Evolutionary conservation across 2,888 invertebrate genomes (phyloP).

Genomic region (Agelastica alni): DNA sequence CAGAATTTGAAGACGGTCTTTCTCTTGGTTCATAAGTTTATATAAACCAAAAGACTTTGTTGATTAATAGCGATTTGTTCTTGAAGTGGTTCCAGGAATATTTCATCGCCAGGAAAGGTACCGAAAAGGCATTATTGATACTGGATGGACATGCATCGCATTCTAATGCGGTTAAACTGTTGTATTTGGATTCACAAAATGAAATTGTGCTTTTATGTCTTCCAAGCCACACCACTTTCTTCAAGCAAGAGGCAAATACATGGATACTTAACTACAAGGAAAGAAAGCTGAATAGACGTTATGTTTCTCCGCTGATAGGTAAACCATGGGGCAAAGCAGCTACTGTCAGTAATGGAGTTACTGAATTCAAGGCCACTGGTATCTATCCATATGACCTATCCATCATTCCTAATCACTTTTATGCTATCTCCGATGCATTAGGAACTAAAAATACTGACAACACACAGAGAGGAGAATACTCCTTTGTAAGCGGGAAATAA

Average conservation of each 20-base stretch:
- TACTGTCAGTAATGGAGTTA: no score
- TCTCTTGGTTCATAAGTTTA: conserved; percentile 31
- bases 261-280: background rate
- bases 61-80: conserved; percentile 20
- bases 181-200: no score
- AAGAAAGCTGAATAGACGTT: no score
- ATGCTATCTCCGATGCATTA: background rate
- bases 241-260: background rate
- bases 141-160: no score
- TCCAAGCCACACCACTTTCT: no score
- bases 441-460: background rate
- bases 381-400: background rate
- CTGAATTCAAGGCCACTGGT: no score
- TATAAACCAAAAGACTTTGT: conserved; percentile 35
- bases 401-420: background rate
- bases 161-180: no score
- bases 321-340: no score
- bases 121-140: conserved; percentile 1
- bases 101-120: background rate
- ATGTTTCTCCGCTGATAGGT: no score
- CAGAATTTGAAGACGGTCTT: conserved; percentile 30
- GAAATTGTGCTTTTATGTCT: no score
- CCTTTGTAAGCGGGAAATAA: no score
- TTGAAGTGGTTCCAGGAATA: background rate
- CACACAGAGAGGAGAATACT: background rate